Conservation (phyloP, 1,140 invertebrate species). For the Wasmannia auropunctata region DNA sequence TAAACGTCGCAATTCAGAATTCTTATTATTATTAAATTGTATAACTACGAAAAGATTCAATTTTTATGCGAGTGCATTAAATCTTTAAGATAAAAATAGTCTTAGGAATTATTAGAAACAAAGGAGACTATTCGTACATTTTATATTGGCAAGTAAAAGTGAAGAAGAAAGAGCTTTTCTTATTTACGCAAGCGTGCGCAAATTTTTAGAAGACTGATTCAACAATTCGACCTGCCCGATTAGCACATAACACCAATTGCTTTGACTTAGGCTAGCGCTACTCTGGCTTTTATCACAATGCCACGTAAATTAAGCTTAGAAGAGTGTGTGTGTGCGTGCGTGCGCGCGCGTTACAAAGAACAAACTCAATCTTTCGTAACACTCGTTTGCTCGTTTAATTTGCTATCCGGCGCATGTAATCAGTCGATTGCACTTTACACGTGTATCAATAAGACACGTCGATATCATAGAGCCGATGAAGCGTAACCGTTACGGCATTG, state of each 20-base stretch:
- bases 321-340: not conserved
- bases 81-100: not conserved
- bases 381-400: slow-evolving; percentile 8
- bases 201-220: not conserved
- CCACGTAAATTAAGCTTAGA: not conserved
- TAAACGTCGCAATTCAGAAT: too few species aligned
- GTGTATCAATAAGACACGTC: slow-evolving; percentile 14
- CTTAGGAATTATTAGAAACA: too few species aligned
- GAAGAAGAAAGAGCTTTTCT: not conserved
- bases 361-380: slow-evolving; percentile 9
- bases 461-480: not conserved
- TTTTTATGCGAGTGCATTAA: too few species aligned
- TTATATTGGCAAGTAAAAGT: not conserved
- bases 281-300: not conserved
- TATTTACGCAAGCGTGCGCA: not conserved
- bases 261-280: not conserved
- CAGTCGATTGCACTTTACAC: not conserved
- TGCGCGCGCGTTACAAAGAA: not conserved
- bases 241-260: not conserved
- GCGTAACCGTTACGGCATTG: slow-evolving; percentile 21
- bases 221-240: not conserved
- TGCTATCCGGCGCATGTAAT: not conserved
- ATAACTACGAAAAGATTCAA: too few species aligned
- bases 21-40: too few species aligned
- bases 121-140: not conserved